Evolutionary conservation across 1,140 invertebrate species (phyloP).

Genomic region (Brachionus rotundiformis): DNA sequence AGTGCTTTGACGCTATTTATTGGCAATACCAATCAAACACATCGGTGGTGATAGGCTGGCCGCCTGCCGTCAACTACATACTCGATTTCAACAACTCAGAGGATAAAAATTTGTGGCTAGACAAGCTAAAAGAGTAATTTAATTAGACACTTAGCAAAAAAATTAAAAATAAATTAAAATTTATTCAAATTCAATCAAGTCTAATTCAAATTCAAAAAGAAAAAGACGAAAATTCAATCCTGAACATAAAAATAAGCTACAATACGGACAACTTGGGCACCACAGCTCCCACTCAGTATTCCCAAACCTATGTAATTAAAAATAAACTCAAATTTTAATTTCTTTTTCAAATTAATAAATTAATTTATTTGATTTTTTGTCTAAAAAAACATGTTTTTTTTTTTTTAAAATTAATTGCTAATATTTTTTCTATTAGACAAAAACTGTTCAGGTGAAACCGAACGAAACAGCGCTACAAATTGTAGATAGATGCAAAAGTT

Average conservation of each 20-base stretch:
- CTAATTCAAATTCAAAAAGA: not conserved
- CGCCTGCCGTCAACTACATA: slow-evolving; percentile 35
- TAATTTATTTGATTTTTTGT: not conserved
- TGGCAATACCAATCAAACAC: slow-evolving; percentile 23
- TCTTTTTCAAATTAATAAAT: not conserved
- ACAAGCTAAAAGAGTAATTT: slow-evolving; percentile 35
- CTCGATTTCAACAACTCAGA: not conserved
- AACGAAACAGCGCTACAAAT: slow-evolving; percentile 32
- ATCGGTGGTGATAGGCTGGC: slow-evolving; percentile 44
- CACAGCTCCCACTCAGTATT: slow-evolving; percentile 37
- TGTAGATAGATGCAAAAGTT: not conserved
- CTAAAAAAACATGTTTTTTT: not conserved
- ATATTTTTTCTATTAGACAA: not conserved
- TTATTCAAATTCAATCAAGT: not conserved
- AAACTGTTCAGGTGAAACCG: slow-evolving; percentile 35
- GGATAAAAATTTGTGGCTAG: slow-evolving; percentile 21
- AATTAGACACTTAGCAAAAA: not conserved
- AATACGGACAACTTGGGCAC: slow-evolving; percentile 32
- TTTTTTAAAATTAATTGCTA: too few species aligned
- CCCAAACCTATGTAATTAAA: slow-evolving; percentile 29
- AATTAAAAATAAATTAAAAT: not conserved
- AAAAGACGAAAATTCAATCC: slow-evolving; percentile 18
- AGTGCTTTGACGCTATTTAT: slow-evolving; percentile 9
- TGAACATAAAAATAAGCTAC: slow-evolving; percentile 48
- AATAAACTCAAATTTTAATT: not conserved